phyloP scores from a whole-genome alignment of 1,140 invertebrate species.

The Dendroctonus valens region DNA sequence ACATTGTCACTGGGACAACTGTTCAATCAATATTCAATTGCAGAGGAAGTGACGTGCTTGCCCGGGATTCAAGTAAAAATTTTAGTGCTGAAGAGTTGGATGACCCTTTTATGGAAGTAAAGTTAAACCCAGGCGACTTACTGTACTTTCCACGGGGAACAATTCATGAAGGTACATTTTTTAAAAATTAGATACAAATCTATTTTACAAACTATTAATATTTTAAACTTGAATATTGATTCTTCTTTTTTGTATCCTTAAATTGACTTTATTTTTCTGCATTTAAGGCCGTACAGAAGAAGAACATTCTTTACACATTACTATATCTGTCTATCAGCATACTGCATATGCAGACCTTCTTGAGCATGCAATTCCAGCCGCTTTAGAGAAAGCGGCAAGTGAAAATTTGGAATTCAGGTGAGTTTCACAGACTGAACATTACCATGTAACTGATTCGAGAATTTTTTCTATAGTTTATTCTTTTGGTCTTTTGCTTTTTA shows the following conservation, averaged over 20 bases:
- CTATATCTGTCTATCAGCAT: conserved; percentile 87
- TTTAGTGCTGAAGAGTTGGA: conserved; percentile 76
- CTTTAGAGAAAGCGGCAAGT: conserved; percentile 70
- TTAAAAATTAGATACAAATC: neutral
- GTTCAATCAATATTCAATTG: neutral
- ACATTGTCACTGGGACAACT: neutral
- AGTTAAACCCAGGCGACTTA: conserved; percentile 83
- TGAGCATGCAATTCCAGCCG: conserved; percentile 74
- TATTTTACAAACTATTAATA: neutral
- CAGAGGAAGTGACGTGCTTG: conserved; percentile 60
- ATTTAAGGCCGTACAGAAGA: conserved; percentile 59
- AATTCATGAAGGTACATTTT: conserved; percentile 82
- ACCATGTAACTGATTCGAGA: no score
- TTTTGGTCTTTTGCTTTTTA: no score
- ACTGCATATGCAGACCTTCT: conserved; percentile 88
- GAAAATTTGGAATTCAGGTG: conserved; percentile 69
- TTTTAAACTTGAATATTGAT: neutral
- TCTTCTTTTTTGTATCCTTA: neutral
- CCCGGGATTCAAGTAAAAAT: conserved; percentile 81
- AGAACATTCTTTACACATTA: conserved; percentile 88
- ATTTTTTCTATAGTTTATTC: no score
- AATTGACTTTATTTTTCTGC: neutral
- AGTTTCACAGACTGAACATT: neutral
- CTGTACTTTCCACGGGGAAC: conserved; percentile 90
- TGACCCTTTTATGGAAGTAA: conserved; percentile 77